Conservation (phyloP, 2,888 invertebrate genomes). For the Andrena minutula region DNA sequence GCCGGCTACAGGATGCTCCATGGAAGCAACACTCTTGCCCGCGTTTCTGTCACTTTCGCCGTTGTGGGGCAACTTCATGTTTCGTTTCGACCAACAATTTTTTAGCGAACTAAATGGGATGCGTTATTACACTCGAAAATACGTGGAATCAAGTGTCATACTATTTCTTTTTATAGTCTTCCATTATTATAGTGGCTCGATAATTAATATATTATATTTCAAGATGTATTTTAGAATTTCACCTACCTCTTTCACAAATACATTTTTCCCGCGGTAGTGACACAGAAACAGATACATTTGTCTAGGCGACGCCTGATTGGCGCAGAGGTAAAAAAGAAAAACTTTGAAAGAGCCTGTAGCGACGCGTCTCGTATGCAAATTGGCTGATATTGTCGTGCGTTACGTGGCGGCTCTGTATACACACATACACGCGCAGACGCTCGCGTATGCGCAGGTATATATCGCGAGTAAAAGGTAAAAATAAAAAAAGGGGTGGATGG, state of each 20-base stretch:
- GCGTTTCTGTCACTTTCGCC: background rate
- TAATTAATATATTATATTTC: background rate
- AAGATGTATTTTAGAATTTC: background rate
- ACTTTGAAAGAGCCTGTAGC: conserved; percentile 70
- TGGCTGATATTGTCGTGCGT: conserved; percentile 80
- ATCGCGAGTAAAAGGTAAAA: conserved; percentile 71
- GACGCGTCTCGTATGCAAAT: conserved; percentile 79
- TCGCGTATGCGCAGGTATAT: conserved; percentile 70
- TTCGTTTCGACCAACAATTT: background rate
- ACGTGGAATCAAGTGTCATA: no score
- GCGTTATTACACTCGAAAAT: no score
- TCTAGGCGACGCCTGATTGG: conserved; percentile 48
- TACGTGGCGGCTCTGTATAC: conserved; percentile 71
- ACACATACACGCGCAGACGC: conserved; percentile 57
- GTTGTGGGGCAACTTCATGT: background rate
- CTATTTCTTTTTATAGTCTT: background rate
- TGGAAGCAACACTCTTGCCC: background rate
- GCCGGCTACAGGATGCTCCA: conserved; percentile 58
- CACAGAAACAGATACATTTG: background rate
- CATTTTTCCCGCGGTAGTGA: no score
- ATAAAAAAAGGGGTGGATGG: conserved; percentile 59
- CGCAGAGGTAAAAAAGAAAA: conserved; percentile 16
- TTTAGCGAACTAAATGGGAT: no score
- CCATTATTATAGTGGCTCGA: background rate
- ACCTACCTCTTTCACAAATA: no score